Conservation (phyloP, 2,113 vertebrate species). For the Silurus glanis region DNA sequence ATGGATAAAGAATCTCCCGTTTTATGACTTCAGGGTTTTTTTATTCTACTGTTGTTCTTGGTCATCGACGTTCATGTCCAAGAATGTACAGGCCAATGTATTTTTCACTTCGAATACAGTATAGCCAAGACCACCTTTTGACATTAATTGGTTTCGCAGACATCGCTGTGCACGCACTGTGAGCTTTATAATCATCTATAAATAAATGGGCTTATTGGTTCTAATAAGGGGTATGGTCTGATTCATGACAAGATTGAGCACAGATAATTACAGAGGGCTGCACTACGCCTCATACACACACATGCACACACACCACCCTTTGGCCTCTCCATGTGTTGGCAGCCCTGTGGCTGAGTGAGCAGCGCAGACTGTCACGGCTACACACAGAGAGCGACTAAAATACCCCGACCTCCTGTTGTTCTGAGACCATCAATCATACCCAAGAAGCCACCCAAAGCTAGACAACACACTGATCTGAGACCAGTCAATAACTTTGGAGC, state of each 20-base stretch:
- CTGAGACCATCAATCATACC: conserved; percentile 16
- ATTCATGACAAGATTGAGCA: conserved; percentile 54
- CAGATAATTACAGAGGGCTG: conserved; percentile 56
- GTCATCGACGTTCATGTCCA: background rate
- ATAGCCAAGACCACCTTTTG: conserved; percentile 4
- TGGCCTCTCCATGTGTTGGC: conserved; percentile 31
- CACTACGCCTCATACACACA: conserved; percentile 1
- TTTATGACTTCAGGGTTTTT: background rate
- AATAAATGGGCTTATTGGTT: conserved; percentile 62
- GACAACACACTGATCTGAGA: conserved; percentile 16
- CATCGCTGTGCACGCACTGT: conserved; percentile 31
- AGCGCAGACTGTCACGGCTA: conserved; percentile 28
- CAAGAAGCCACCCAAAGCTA: background rate
- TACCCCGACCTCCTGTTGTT: conserved; percentile 37
- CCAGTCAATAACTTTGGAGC: background rate
- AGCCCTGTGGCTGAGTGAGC: conserved; percentile 37
- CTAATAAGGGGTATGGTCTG: conserved; percentile 57
- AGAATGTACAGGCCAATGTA: background rate
- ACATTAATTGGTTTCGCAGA: conserved; percentile 1
- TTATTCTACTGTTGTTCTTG: background rate
- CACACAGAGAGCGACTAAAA: conserved; percentile 43
- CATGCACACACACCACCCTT: conserved; percentile 9
- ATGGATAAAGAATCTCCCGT: background rate
- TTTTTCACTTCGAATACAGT: background rate
- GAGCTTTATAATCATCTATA: conserved; percentile 60